Evolutionary conservation across 2,797 vertebrate genomes (phyloP).

Genomic region (Chloroceryle amazona): DNA sequence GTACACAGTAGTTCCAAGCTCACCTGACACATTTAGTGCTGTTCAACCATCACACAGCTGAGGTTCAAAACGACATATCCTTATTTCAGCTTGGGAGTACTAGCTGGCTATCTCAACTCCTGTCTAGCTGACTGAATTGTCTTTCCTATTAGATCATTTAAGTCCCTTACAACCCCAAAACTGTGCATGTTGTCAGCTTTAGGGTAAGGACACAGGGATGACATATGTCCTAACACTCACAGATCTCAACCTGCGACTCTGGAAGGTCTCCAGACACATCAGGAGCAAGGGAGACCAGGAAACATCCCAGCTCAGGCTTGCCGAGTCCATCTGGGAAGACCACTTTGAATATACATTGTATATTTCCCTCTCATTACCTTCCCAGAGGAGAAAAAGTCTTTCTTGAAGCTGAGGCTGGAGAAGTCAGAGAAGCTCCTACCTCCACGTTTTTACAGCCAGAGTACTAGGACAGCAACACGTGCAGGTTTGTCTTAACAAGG

Average conservation of each 20-base stretch:
- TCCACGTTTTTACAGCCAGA: not conserved
- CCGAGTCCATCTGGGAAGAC: not conserved
- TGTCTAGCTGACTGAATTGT: not conserved
- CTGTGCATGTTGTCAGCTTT: not conserved
- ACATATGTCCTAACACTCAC: accelerated
- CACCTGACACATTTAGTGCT: not conserved
- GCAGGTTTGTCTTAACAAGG: constrained; percentile 34
- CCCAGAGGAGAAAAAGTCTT: not conserved
- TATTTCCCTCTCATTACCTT: not conserved
- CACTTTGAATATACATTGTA: accelerated
- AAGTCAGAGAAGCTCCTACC: not conserved
- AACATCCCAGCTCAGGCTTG: not conserved
- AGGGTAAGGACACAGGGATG: not conserved
- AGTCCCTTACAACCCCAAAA: not conserved
- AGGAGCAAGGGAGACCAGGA: not conserved
- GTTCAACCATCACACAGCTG: not conserved
- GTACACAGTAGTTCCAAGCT: not conserved
- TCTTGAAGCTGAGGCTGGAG: not conserved
- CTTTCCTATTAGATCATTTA: not conserved
- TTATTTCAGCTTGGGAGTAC: not conserved
- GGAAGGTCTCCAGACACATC: not conserved
- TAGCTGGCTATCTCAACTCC: not conserved
- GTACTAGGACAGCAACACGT: constrained; percentile 10
- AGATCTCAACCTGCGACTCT: not conserved
- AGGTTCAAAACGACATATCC: not conserved